Evolutionary conservation across 2,113 vertebrate species (phyloP).

Genomic region (Lophotis ruficrista): DNA sequence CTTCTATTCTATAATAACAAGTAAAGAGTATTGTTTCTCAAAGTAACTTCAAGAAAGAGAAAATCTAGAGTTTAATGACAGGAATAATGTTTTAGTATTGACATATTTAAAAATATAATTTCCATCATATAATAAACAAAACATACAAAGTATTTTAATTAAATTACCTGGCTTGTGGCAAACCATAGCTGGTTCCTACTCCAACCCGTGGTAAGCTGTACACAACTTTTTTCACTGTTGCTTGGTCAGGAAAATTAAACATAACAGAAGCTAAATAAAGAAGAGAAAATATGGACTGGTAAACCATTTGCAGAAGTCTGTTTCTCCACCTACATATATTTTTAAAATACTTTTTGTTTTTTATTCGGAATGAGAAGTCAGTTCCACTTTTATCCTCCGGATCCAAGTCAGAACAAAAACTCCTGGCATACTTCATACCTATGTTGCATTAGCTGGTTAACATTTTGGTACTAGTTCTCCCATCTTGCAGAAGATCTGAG

Average conservation of each 20-base stretch:
- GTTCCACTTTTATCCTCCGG: neutral
- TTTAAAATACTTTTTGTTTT: neutral
- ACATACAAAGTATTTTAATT: neutral
- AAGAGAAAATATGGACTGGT: conserved; percentile 49
- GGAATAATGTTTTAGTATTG: neutral
- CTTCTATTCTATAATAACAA: neutral
- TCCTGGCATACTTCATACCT: neutral
- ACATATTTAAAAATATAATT: neutral
- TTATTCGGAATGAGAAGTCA: neutral
- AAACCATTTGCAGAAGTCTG: neutral
- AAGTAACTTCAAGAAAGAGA: neutral
- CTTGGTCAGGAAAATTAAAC: conserved; percentile 98
- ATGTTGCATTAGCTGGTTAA: neutral
- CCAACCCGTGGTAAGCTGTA: conserved; percentile 96
- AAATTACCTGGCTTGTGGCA: conserved; percentile 94
- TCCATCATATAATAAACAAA: neutral
- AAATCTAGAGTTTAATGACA: neutral
- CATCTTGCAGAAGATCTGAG: neutral
- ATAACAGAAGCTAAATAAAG: conserved; percentile 89
- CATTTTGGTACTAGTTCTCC: neutral
- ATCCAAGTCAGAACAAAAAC: neutral
- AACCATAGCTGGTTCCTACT: conserved; percentile 97
- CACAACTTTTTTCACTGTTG: conserved; percentile 95
- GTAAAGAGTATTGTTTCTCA: neutral
- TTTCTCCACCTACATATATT: neutral